phyloP scores from a whole-genome alignment of 2,113 vertebrate species.

The Cryptotis parvus region DNA sequence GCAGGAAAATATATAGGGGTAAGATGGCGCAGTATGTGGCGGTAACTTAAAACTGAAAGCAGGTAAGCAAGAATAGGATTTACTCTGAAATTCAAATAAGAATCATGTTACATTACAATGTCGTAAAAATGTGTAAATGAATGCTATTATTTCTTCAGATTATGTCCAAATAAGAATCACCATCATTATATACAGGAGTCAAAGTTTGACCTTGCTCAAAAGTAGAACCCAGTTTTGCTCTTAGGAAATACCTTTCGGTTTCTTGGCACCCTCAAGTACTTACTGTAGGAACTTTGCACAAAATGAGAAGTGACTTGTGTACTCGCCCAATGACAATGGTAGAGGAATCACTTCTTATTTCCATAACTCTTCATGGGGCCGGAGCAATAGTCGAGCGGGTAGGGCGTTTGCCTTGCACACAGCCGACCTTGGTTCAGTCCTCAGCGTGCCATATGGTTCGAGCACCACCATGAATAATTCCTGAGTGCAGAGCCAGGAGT shows the following conservation, averaged over 20 bases:
- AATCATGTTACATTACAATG: background rate
- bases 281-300: conserved; percentile 16
- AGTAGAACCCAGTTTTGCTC: background rate
- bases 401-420: no score
- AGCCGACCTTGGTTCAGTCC: no score
- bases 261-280: background rate
- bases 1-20: conserved; percentile 33
- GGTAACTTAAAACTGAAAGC: conserved; percentile 67
- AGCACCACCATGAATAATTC: no score
- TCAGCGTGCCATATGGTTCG: no score
- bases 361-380: no score
- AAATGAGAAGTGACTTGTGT: background rate
- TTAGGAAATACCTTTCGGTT: conserved; percentile 17
- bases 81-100: conserved; percentile 70
- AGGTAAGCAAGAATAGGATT: conserved; percentile 41
- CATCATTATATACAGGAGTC: background rate
- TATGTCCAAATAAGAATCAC: conserved; percentile 10
- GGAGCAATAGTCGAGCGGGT: no score
- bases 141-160: background rate
- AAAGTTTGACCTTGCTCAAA: background rate
- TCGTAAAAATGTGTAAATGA: background rate
- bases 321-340: background rate
- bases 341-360: background rate
- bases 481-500: no score
- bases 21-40: background rate